Evolutionary conservation across 1,140 invertebrate genomes (phyloP), one percentile per base, ranked within the genome.

Genomic region (Idris sp.): DNA sequence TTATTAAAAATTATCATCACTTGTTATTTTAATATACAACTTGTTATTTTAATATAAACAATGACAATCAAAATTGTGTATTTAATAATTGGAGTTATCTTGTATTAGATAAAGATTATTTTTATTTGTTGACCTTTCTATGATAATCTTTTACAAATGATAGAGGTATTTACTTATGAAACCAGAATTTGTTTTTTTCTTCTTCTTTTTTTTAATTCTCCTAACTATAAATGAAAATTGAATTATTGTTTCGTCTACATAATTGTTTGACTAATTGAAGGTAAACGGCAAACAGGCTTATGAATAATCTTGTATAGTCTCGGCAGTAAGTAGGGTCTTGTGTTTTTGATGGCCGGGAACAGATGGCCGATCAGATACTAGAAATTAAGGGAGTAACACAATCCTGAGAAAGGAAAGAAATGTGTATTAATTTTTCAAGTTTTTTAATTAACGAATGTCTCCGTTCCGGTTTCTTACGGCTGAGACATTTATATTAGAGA

Each of bases 381-480:
- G 79, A 85, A 83, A 87, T 86, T 86, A 86, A 87, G 83, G 80
- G 81, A 80, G 81, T 81, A 79, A 81, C 78, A 81, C 74, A 81
- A 83, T 76, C 65, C 78, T 56, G 54, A 74, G 77, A 61, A 74
- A 77, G 77, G 78, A 84, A 84, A 87, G 81, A 87, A 87, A 87
- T 88, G 86, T 88, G 84, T 86, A 87, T 88, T 88, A 87, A 88
- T 88, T 88, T 88, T 88, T 88, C 86, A 88, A 88, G 86, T 88
- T 88, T 88, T 88, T 88, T 88, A 88, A 88, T 88, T 88, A 88
- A 85, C 83, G 86, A 87, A 87, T 86, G 86, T 88, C 86, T 86
- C 83, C 82, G 78, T 85, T 84, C 82, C 81, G 31, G 81, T 79
- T 79, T 84, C 80, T 85, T 79, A 80, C 84, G 77, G 64, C 79